These are phyloP conservation scores for Heteromyza rotundicornis DNA, from an alignment of 2,888 invertebrate species.

Conservation along the genomic window DNA sequence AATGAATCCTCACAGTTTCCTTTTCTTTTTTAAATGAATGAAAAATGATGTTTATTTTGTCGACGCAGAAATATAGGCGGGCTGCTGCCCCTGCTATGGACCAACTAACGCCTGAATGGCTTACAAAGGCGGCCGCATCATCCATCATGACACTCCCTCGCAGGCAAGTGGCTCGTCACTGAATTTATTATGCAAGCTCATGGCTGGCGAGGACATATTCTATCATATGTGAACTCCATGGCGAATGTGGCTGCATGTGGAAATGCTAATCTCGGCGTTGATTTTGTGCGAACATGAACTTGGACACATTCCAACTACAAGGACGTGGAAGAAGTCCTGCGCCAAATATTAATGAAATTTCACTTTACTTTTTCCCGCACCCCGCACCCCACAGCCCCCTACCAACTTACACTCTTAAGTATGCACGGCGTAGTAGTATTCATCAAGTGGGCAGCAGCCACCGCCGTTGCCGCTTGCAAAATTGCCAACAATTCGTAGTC, in stretches of 20 bases:
- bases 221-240: not conserved
- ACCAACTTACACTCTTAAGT: not conserved
- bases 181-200: slow-evolving; percentile 55
- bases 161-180: slow-evolving; percentile 14
- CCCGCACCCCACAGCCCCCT: not conserved
- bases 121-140: slow-evolving; percentile 39
- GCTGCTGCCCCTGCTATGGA: slow-evolving; percentile 1
- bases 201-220: slow-evolving; percentile 29
- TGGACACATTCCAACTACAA: not conserved
- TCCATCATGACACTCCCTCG: slow-evolving; percentile 52
- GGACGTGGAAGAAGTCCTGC: not conserved
- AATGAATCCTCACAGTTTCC: not conserved
- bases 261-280: slow-evolving; percentile 44
- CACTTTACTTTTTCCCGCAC: slow-evolving; percentile 3
- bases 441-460: slow-evolving; percentile 40
- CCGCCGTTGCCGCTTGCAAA: not conserved
- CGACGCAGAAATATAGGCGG: slow-evolving; percentile 9
- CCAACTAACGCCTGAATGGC: not conserved
- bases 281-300: slow-evolving; percentile 1
- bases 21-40: slow-evolving; percentile 50
- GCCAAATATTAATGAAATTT: slow-evolving; percentile 48
- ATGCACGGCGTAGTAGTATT: not conserved
- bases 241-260: slow-evolving; percentile 39
- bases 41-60: slow-evolving; percentile 48
- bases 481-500: not conserved